Percentiles rank a stretch among this genome's conserved stretches.
phyloP scores from a whole-genome alignment of 2,113 vertebrate genomes.

The Notarius lentiginosus region DNA sequence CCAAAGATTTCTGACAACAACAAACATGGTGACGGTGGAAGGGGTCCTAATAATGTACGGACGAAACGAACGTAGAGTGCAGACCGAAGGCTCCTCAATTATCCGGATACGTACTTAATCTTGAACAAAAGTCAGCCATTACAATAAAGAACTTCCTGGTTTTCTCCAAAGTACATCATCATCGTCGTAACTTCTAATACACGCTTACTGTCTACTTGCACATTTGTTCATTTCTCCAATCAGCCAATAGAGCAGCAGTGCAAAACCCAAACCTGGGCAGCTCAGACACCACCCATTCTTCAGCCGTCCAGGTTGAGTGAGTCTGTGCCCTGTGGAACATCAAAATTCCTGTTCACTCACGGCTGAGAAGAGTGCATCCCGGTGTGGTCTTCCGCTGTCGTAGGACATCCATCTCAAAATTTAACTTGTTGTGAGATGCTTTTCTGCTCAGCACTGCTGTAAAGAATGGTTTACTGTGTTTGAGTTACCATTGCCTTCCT shows the following conservation, averaged over 20 bases:
- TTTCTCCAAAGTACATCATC: background rate
- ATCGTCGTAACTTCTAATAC: background rate
- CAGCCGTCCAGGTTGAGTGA: background rate
- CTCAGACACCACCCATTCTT: background rate
- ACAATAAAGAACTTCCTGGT: too few species aligned
- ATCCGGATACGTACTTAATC: too few species aligned
- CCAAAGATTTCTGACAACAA: too few species aligned
- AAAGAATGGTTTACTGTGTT: background rate
- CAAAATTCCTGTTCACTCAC: background rate
- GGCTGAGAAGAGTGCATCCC: background rate
- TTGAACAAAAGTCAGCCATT: too few species aligned
- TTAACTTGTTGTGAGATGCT: background rate
- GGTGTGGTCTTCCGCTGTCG: background rate
- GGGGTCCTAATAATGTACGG: too few species aligned
- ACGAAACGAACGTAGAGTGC: too few species aligned
- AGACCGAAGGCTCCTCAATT: too few species aligned
- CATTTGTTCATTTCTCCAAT: background rate
- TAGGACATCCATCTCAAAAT: background rate
- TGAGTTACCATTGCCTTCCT: background rate
- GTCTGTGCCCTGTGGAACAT: background rate
- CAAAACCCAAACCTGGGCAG: background rate
- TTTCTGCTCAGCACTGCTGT: background rate
- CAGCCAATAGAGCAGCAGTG: background rate
- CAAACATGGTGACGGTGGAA: too few species aligned
- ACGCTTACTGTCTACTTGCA: background rate